Base-by-base conservation (phyloP, 2,888 invertebrate species). In the Geophilus truncorum region DNA sequence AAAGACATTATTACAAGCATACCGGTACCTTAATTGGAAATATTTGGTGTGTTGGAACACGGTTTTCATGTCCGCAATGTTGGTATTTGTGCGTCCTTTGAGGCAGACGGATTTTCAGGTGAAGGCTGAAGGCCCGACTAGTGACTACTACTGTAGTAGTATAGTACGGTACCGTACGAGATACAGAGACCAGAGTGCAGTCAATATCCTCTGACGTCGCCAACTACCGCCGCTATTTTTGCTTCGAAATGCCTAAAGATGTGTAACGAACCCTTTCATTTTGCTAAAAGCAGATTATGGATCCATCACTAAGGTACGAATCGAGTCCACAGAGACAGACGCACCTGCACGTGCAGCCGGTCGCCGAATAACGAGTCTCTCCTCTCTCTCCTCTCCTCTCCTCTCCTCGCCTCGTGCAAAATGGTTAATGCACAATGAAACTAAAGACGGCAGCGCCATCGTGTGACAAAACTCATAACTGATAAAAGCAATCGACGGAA, bases 261-360 rank as follows among this genome's bases (percentile, higher is more conserved):
- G 9, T 25, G 15, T 28, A 21, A 23, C n/a, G 70, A 28, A n/a
- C 70, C 25, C 25, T 25, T 28, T 70, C 28, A 9, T n/a, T n/a
- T 6, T 25, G 70, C 25, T 10, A 25, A 28, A 28, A 12, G 70
- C 25, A 25, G 70, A 70, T 25, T 25, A 70, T 70, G 70, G 70
- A 28, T 25, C 25, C 70, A 70, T 70, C 70, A 5, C 70, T 21
- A 18, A 70, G 70, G 70, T 70, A 25, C n/a, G 70, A 70, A 70
- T 70, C 70, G 28, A 70, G 70, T 70, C 70, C 70, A 25, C 9
- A 25, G 70, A 70, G 70, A 70, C 70, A 70, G 70, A 70, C 70
- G 70, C 70, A 70, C 70, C 70, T 70, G 70, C 70, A 70, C 70
- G 70, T 70, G 70, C 28, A 70, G 70, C 70, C 70, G 70, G 70